Conservation (phyloP, 2,797 vertebrate species). For the Karalla daura region DNA sequence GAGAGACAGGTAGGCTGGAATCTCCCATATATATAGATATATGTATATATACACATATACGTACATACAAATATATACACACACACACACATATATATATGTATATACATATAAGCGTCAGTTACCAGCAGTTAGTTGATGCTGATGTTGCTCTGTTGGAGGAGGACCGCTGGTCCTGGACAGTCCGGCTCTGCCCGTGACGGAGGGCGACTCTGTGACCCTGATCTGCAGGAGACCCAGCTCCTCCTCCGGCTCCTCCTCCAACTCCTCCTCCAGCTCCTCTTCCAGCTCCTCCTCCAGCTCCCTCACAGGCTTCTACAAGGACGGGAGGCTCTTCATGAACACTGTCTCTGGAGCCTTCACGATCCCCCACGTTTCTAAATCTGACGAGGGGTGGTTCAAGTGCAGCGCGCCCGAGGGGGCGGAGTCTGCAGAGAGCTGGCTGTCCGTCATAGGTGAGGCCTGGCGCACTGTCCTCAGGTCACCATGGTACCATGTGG, state of each 20-base stretch:
- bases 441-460: conserved; percentile 29
- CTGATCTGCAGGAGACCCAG: conserved; percentile 17
- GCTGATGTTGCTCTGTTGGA: not conserved
- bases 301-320: conserved; percentile 29
- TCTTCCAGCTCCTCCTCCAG: not conserved
- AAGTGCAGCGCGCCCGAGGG: not conserved
- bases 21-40: too few species aligned
- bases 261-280: not conserved
- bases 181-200: conserved; percentile 32
- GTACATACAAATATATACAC: too few species aligned
- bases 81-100: too few species aligned
- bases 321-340: not conserved
- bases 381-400: conserved; percentile 31
- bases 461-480: too few species aligned
- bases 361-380: not conserved
- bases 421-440: conserved; percentile 24
- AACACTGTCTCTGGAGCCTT: conserved; percentile 2
- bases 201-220: not conserved
- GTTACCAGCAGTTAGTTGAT: too few species aligned
- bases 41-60: too few species aligned
- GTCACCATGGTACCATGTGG: too few species aligned
- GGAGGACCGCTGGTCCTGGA: conserved; percentile 36
- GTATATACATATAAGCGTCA: too few species aligned
- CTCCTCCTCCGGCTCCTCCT: not conserved
- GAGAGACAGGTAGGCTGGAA: too few species aligned